Evolutionary conservation across 1,140 invertebrate genomes (phyloP).

Genomic region (Trialeurodes vaporariorum): DNA sequence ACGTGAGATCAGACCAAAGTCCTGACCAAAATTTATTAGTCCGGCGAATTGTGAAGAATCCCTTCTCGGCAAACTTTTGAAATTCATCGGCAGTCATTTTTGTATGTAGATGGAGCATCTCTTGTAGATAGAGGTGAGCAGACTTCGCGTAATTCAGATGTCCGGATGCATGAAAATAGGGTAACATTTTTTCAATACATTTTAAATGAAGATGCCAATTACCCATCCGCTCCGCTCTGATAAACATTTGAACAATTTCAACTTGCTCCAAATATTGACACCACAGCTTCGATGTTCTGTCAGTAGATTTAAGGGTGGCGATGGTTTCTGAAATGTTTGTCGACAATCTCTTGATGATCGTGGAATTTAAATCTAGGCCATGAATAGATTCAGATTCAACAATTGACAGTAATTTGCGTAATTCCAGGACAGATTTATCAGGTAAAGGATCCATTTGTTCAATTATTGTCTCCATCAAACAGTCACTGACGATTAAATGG

Average conservation of each 20-base stretch:
- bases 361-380: too few relatives aligned
- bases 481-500: slow-evolving; percentile 23
- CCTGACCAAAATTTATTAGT: slow-evolving; percentile 31
- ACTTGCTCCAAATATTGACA: slow-evolving; percentile 36
- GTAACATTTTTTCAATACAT: slow-evolving; percentile 32
- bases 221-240: slow-evolving; percentile 31
- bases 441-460: too few relatives aligned
- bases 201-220: slow-evolving; percentile 32
- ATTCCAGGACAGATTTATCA: neutral
- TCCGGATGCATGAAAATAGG: slow-evolving; percentile 34
- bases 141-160: slow-evolving; percentile 13
- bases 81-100: slow-evolving; percentile 1
- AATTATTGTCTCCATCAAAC: neutral
- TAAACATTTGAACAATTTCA: slow-evolving; percentile 31
- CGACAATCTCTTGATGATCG: neutral
- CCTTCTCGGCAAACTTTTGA: slow-evolving; percentile 16
- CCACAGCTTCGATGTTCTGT: slow-evolving; percentile 33
- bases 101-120: slow-evolving; percentile 7
- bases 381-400: neutral
- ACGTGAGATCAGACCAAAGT: slow-evolving; percentile 32
- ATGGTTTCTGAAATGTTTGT: neutral
- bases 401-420: neutral
- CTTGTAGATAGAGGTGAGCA: slow-evolving; percentile 16
- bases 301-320: neutral
- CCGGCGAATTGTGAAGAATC: slow-evolving; percentile 32